A percentile compares a stretch with the other conserved stretches of the same genome.
Conservation (phyloP, 2,888 invertebrate genomes). For the Lycophotia porphyrea region DNA sequence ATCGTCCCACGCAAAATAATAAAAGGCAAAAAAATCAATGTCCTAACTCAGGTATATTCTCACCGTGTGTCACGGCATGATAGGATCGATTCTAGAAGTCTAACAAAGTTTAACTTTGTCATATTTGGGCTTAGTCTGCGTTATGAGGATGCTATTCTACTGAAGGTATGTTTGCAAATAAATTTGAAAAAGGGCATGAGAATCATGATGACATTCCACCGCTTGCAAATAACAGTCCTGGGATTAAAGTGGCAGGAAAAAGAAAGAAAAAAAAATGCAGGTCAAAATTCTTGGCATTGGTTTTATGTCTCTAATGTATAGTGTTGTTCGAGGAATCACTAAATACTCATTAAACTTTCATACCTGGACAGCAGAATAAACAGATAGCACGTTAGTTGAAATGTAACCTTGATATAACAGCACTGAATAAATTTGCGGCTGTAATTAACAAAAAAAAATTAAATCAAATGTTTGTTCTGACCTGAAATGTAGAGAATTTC, state of each 20-base stretch:
- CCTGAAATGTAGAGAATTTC: conserved; percentile 25
- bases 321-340: conserved; percentile 8
- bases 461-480: conserved; percentile 8
- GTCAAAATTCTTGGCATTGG: neutral
- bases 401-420: conserved; percentile 17
- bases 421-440: neutral
- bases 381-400: neutral
- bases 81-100: neutral
- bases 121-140: neutral
- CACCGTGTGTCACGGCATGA: neutral
- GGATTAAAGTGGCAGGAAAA: neutral
- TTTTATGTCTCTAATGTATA: neutral
- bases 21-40: neutral
- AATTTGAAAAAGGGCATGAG: neutral
- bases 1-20: neutral
- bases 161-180: neutral
- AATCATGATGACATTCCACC: neutral
- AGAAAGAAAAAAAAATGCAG: neutral
- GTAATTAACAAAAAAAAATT: conserved; percentile 1
- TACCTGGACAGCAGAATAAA: neutral
- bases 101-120: neutral
- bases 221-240: neutral
- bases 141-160: neutral
- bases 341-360: neutral
- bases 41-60: neutral